Evolutionary conservation across 92 coral and sea anemone species (phyloP).

Genomic region (Meandrina meandrites): DNA sequence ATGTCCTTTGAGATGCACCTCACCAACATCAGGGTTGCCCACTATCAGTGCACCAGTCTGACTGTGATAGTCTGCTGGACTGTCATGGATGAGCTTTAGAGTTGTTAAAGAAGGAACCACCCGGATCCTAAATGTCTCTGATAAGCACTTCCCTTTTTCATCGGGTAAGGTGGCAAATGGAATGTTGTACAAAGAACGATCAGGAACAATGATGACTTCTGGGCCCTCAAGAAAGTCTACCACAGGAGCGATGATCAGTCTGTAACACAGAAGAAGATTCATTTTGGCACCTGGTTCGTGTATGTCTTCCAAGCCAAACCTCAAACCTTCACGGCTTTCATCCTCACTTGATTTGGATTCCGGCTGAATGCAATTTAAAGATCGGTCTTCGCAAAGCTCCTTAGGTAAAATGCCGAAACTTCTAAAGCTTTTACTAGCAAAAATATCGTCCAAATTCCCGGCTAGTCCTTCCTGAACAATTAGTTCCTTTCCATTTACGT

Average conservation of each 20-base stretch:
- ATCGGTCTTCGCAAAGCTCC: background rate
- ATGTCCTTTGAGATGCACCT: background rate
- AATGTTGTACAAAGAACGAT: background rate
- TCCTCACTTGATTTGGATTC: background rate
- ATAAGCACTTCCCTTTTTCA: background rate
- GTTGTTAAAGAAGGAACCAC: background rate
- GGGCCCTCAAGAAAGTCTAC: background rate
- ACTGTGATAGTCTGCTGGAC: background rate
- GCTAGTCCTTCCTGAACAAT: background rate
- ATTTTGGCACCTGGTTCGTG: background rate
- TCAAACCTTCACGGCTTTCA: background rate
- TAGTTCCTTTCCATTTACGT: background rate
- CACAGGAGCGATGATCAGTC: background rate
- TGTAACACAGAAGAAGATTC: background rate
- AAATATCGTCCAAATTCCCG: background rate
- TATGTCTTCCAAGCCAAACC: background rate
- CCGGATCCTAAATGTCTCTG: slow-evolving; percentile 18
- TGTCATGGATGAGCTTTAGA: background rate
- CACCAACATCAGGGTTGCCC: background rate
- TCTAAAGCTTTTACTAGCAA: background rate
- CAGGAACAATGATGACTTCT: background rate
- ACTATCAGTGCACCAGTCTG: background rate
- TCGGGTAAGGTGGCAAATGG: background rate
- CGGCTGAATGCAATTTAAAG: background rate
- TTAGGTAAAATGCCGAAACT: background rate